Percentiles rank a stretch among this genome's conserved stretches.
Evolutionary conservation across 1,140 invertebrate species (phyloP).

Genomic region (Sminthurinus signatus): DNA sequence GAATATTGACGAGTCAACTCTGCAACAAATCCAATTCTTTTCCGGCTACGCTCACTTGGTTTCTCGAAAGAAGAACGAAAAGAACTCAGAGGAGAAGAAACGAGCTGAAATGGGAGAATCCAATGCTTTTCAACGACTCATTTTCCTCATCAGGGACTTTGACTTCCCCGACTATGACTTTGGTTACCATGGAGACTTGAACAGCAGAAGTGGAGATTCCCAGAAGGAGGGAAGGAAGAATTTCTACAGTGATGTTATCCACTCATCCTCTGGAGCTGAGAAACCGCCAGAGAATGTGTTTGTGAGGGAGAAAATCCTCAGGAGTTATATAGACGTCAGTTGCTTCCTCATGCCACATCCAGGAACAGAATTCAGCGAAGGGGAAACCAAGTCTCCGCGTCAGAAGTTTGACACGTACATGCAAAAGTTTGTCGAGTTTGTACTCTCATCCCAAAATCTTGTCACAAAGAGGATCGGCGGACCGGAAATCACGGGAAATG

Average conservation of each 20-base stretch:
- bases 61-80: too few species aligned
- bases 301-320: background rate
- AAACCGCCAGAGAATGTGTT: background rate
- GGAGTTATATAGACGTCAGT: background rate
- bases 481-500: background rate
- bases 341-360: conserved; percentile 14
- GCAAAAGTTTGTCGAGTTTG: background rate
- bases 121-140: conserved; percentile 8
- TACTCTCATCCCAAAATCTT: background rate
- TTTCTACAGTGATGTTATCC: background rate
- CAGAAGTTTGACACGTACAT: background rate
- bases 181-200: conserved; percentile 11
- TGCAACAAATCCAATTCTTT: conserved; percentile 7
- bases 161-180: conserved; percentile 12
- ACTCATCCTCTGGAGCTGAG: background rate
- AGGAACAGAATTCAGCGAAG: background rate
- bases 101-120: too few species aligned
- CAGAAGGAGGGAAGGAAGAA: background rate
- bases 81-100: background rate
- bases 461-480: conserved; percentile 12
- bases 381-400: background rate
- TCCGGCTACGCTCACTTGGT: background rate
- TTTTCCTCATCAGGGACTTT: conserved; percentile 14
- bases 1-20: background rate
- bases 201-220: too few species aligned